Base-by-base conservation (phyloP, 2,888 invertebrate genomes). In the Nomada ruficornis region DNA sequence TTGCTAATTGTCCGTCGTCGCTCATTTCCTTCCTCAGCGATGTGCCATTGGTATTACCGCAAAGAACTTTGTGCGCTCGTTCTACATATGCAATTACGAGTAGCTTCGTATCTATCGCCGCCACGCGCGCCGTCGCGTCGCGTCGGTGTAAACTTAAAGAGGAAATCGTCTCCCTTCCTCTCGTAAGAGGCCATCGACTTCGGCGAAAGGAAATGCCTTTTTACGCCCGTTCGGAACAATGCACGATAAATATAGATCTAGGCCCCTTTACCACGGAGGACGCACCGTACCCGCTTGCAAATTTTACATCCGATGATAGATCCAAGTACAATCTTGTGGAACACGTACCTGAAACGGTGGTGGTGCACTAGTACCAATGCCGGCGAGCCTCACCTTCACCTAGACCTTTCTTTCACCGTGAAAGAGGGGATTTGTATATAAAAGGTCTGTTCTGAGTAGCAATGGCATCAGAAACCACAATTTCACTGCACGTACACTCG, bases 321-420 rank as follows among this genome's bases (percentile, higher is more conserved):
- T 60, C 67, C 36, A 47, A 59, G 75, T 54, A 71, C 83, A 72
- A 77, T 68, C 70, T n/a, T 52, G 18, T 10, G 55, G 52, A 44
- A 50, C 50, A 44, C 50, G 72, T 11, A 52, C 0, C 20, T 20
- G 70, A n/a, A 81, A 50, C 57, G 76, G 82, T 74, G 78, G 81
- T 78, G 83, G 64, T 80, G 79, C 69, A 80, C 75, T 75, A 75
- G 69, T 70, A 85, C 86, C 83, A 82, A 68, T 69, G 76, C 80
- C 80, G 83, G 74, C 65, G 85, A 87, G 88, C 88, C 84, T 93
- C 93, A 93, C 94, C 94, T 94, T 94, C 94, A 94, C 94, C 94
- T 93, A 94, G 94, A 94, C 94, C 94, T 94, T 92, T 93, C 93
- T 93, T 93, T 93, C 88, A 82, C 91, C 86, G 84, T 74, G 80